These are phyloP conservation scores for Ceratotherium simum DNA, from an alignment of 2,113 vertebrate species.

Conservation along the genomic window DNA sequence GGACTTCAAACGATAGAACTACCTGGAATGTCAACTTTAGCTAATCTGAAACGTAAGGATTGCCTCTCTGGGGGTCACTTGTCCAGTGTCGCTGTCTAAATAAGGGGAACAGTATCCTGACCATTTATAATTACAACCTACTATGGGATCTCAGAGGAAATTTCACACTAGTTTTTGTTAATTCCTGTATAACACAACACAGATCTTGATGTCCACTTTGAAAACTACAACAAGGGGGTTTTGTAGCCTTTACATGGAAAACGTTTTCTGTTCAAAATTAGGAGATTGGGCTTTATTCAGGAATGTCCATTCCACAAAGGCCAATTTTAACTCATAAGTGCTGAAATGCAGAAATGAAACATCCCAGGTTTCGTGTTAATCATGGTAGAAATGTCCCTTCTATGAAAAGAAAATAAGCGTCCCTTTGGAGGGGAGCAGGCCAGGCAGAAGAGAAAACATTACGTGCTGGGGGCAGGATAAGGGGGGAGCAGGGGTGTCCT, in stretches of 20 bases:
- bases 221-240: neutral
- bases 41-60: neutral
- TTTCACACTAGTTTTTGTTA: neutral
- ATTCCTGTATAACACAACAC: neutral
- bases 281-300: neutral
- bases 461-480: neutral
- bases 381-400: neutral
- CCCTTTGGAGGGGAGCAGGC: neutral
- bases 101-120: neutral
- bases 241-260: neutral
- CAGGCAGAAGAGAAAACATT: neutral
- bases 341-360: constrained; percentile 1
- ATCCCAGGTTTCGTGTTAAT: neutral
- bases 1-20: neutral
- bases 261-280: constrained; percentile 30
- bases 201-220: neutral
- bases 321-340: neutral
- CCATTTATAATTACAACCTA: neutral
- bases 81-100: neutral
- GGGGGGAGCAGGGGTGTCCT: neutral
- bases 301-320: neutral
- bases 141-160: neutral
- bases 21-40: neutral
- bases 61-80: neutral
- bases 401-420: neutral